phyloP scores from a whole-genome alignment of 2,888 invertebrate species.

The Rhingia campestris region DNA sequence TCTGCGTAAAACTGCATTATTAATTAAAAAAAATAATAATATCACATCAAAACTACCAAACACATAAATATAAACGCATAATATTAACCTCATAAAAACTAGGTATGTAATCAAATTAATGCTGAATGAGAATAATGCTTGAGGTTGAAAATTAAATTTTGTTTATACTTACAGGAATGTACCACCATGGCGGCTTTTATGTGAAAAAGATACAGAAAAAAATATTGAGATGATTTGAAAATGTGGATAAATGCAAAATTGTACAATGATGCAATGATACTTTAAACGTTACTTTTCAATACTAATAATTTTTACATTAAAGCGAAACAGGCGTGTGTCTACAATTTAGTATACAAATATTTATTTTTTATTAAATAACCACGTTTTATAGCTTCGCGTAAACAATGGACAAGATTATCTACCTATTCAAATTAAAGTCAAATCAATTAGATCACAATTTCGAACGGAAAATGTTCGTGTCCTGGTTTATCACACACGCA shows the following conservation, averaged over 20 bases:
- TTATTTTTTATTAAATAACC: too few relatives aligned
- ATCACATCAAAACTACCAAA: background rate
- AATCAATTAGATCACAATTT: conserved; percentile 43
- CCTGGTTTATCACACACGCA: background rate
- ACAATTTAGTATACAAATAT: background rate
- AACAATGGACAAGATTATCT: too few relatives aligned
- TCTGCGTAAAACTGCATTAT: too few relatives aligned
- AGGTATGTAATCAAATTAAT: conserved; percentile 33
- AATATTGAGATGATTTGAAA: conserved; percentile 68
- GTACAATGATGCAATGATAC: conserved; percentile 68
- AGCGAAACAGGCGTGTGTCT: conserved; percentile 21
- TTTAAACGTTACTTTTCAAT: conserved; percentile 23
- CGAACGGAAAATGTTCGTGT: conserved; percentile 19
- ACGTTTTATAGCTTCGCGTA: too few relatives aligned
- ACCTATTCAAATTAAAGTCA: conserved; percentile 4
- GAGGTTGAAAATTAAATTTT: conserved; percentile 35
- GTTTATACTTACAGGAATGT: conserved; percentile 92
- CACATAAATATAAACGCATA: too few relatives aligned
- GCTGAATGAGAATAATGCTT: conserved; percentile 54
- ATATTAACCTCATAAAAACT: too few relatives aligned
- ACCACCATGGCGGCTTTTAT: conserved; percentile 94
- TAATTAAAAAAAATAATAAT: background rate
- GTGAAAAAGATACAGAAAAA: conserved; percentile 76
- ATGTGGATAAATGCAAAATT: conserved; percentile 66
- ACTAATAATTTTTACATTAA: background rate